A percentile compares a stretch with the other conserved stretches of the same genome.
These are phyloP conservation scores for Microcebus griseorufus DNA, from an alignment of 2,113 vertebrate species.

Conservation along the genomic window DNA sequence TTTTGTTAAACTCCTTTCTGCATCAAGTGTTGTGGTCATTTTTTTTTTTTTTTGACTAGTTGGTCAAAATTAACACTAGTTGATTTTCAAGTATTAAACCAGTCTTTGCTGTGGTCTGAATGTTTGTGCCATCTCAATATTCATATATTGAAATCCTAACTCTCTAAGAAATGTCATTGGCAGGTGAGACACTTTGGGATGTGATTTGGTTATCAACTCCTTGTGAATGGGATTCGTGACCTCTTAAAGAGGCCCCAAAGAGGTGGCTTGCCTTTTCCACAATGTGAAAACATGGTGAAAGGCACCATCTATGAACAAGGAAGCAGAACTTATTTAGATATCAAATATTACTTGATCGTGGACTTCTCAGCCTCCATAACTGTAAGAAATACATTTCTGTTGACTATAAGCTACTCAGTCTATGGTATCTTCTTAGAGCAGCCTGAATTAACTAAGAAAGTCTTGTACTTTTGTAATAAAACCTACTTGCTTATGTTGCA, in stretches of 20 bases:
- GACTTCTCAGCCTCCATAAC: neutral
- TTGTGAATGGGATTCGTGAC: neutral
- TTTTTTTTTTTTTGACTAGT: neutral
- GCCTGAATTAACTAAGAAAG: neutral
- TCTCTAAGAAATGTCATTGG: neutral
- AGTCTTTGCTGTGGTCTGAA: neutral
- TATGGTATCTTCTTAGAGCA: neutral
- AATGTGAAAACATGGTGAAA: neutral
- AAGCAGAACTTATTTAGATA: neutral
- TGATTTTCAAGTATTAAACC: neutral
- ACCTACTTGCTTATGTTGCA: neutral
- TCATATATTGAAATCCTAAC: neutral
- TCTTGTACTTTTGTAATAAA: neutral
- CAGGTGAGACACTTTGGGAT: neutral
- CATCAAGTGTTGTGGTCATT: neutral
- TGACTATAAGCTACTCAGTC: neutral
- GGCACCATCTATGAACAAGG: neutral
- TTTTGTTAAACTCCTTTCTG: neutral
- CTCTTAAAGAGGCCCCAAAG: too few relatives aligned
- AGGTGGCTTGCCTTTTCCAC: neutral
- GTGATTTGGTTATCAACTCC: neutral
- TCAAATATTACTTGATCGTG: too few relatives aligned
- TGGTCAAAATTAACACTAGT: neutral
- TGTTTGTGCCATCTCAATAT: neutral
- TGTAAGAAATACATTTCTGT: neutral